Base-by-base conservation (phyloP, 2,797 vertebrate species). In the Apogon talboti region DNA sequence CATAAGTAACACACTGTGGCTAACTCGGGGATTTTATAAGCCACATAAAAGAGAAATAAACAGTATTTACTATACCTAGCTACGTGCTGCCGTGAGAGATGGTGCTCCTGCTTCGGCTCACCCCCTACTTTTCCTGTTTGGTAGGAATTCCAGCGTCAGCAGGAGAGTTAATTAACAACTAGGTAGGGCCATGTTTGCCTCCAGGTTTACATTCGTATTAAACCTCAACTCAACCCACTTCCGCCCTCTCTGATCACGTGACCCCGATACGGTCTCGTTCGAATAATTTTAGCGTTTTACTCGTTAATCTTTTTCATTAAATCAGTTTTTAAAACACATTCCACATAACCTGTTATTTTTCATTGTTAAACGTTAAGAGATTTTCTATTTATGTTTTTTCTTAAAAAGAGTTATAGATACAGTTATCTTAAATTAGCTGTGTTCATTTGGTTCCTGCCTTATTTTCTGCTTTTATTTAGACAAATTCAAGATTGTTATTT, bases 101-200 rank as follows among this genome's bases (percentile, higher is more conserved):
- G 42, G 1, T 62, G 21, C 28, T 62, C 18, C 42, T n/a, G 44
- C 6, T 7, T n/a, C 1, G 15, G 55, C 33, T 43, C 38, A 21
- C 38, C n/a, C 62, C 46, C 4, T 41, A 52, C 57, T 47, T 30
- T 35, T 65, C 74, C 74, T 56, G 71, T 46, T 71, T 47, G 44
- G 6, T 14, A 1, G 43, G 52, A 33, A n/a, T 4, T 19, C 4
- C 7, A 3, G 15, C 37, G 50, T 49, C 58, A 12, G 11, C 48
- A 16, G 46, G 2, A 12, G 0, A 16, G 21, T 44, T 12, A 38
- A 56, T 28, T 0, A 16, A 4, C 7, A 55, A 13, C 15, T n/a
- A 11, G 16, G 12, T 2, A 19, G 0, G 5, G 2, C 0, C 41
- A 60, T 51, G 19, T 35, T 35, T 18, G 5, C 21, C 12, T 45